Evolutionary conservation across 2,888 invertebrate genomes (phyloP), one percentile per base, ranked within the genome.

Genomic region (Scrobipalpa costella): DNA sequence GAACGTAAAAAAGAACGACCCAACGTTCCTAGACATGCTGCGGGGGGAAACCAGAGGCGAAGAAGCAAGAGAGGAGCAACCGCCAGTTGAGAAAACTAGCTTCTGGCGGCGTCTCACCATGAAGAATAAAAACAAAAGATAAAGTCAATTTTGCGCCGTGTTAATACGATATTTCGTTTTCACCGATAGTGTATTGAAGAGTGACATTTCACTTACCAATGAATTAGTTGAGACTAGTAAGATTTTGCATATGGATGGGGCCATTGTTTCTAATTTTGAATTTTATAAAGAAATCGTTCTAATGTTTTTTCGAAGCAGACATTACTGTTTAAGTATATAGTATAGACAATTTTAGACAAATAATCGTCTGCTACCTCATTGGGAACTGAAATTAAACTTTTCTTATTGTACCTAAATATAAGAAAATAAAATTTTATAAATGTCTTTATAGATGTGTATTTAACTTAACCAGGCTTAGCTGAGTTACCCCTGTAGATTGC

Each of bases 71-170:
- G 88, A 92, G 70, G 88, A 91, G 71, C 85, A 84, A 74, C 86
- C 92, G 68, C 84, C 91, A 34, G 85, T 90, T 1, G 94, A 94
- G 75, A 94, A 94, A 81, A 92, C 93, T 63, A 93, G 93, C 81
- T 94, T 94, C 89, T 94, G 94, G 94, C 93, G 94, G 80, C 93
- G 94, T 78, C 93, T 94, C 73, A 94, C 94, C 69, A 94, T 94
- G 93, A 94, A 94, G 80, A 94, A 93, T 73, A 94, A 94, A 78
- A 93, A 93, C 73, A 94, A 94, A 84, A 94, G 94, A 92, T 94
- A 93, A 92, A 85, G 74, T 82, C 66, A 66, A 44, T 68, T 61
- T 52, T 33, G 63, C 63, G 74, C 76, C 73, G 72, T 68, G 73
- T 63, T 68, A 67, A 70, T 71, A 72, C 76, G 73, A 77, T 77